These are phyloP conservation scores for Ctenicera cuprea DNA, from an alignment of 2,888 invertebrate genomes.

Conservation along the genomic window DNA sequence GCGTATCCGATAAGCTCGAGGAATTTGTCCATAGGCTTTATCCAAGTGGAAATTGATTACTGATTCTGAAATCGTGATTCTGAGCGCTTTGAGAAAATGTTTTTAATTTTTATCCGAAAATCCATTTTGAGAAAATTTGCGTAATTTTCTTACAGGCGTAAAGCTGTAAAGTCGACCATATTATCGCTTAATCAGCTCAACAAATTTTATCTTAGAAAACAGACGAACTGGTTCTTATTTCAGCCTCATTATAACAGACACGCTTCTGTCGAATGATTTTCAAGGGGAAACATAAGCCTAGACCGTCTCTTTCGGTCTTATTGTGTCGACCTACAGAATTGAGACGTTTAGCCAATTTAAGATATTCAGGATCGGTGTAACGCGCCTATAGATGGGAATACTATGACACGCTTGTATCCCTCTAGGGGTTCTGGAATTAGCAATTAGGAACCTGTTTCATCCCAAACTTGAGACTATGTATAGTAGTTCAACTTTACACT, in stretches of 20 bases:
- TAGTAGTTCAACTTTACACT: constrained; percentile 55
- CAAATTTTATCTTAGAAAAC: constrained; percentile 24
- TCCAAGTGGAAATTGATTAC: constrained; percentile 20
- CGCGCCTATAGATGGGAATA: constrained; percentile 50
- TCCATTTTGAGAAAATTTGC: constrained; percentile 8
- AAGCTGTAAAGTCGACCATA: constrained; percentile 11
- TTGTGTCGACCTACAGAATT: constrained; percentile 25
- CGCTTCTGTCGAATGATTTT: constrained; percentile 18
- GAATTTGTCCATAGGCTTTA: constrained; percentile 28
- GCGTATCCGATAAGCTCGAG: constrained; percentile 31
- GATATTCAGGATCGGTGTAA: constrained; percentile 47
- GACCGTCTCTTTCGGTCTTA: constrained; percentile 26
- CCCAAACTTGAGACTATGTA: constrained; percentile 54
- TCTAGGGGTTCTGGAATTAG: constrained; percentile 58
- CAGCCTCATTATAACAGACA: constrained; percentile 10
- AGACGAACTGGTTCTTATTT: constrained; percentile 9
- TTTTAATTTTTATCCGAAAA: constrained; percentile 5
- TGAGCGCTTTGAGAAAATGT: constrained; percentile 3
- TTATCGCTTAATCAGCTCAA: constrained; percentile 27
- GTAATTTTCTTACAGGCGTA: neutral
- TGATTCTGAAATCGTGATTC: constrained; percentile 3
- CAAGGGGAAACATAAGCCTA: neutral
- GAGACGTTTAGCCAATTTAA: constrained; percentile 36
- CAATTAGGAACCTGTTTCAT: constrained; percentile 59
- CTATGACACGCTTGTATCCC: constrained; percentile 57